Percentiles rank a stretch among this genome's conserved stretches.
phyloP scores from a whole-genome alignment of 2,113 vertebrate genomes.

The Catharus fuscescens region DNA sequence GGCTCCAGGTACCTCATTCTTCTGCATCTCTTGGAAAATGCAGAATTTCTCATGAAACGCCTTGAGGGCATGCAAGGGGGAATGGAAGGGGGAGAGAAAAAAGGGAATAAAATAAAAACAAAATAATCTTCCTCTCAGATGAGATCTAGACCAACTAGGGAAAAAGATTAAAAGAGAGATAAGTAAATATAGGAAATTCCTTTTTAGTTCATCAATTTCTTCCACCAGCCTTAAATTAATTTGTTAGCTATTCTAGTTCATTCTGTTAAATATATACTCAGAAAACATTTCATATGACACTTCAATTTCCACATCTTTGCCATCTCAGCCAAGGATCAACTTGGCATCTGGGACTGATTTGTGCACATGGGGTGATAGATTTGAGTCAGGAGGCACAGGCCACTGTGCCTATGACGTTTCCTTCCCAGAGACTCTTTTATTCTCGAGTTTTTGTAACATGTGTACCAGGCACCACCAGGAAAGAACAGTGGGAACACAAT shows the following conservation, averaged over 20 bases:
- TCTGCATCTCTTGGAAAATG: constrained; percentile 79
- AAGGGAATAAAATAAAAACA: constrained; percentile 54
- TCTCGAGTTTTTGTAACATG: background rate
- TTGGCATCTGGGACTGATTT: background rate
- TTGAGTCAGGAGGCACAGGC: background rate
- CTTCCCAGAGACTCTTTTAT: background rate
- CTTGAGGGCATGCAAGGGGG: constrained; percentile 66
- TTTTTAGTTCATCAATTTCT: background rate
- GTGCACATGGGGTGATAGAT: background rate
- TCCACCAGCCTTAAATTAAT: background rate
- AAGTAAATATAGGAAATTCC: constrained; percentile 3
- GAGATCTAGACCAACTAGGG: background rate
- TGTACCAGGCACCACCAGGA: background rate
- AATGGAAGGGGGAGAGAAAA: constrained; percentile 31
- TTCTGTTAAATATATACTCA: background rate
- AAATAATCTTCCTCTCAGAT: constrained; percentile 23
- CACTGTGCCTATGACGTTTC: background rate
- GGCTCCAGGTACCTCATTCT: constrained; percentile 75
- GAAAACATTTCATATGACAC: background rate
- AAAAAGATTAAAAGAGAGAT: constrained; percentile 16
- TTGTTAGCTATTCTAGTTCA: background rate
- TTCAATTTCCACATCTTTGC: background rate
- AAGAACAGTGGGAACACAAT: background rate
- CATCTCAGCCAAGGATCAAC: background rate
- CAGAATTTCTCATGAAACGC: constrained; percentile 80